These are phyloP conservation scores for Myodes glareolus DNA, from an alignment of 2,113 vertebrate species.

Conservation along the genomic window DNA sequence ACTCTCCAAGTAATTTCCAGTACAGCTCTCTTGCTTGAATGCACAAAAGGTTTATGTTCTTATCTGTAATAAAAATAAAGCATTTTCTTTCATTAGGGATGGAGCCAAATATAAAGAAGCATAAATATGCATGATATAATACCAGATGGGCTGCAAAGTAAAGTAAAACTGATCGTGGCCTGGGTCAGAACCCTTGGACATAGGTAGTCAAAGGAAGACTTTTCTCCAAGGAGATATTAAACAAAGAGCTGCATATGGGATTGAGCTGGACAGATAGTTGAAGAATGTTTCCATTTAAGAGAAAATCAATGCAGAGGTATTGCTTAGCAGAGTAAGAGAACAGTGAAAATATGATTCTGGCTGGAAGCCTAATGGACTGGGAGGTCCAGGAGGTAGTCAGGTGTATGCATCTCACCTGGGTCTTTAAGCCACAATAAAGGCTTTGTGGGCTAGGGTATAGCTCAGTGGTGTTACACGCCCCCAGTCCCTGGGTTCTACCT, in stretches of 20 bases:
- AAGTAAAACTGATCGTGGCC: not conserved
- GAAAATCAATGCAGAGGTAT: not conserved
- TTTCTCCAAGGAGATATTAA: conserved; percentile 12
- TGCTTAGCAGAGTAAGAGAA: not conserved
- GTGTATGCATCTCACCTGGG: not conserved
- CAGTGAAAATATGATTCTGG: not conserved
- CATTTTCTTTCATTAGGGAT: conserved; percentile 30
- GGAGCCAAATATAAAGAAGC: conserved; percentile 16
- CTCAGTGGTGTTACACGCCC: too few species aligned
- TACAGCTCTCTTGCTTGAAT: not conserved
- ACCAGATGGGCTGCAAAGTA: conserved; percentile 15
- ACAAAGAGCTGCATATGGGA: not conserved
- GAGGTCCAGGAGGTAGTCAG: not conserved
- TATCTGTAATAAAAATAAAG: conserved; percentile 50
- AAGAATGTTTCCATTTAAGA: not conserved
- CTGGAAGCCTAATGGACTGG: not conserved
- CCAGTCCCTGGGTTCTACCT: not conserved
- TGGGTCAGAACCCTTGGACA: not conserved
- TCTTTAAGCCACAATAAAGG: not conserved
- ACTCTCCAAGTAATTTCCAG: not conserved
- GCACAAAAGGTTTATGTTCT: not conserved
- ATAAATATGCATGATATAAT: not conserved
- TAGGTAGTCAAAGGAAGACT: not conserved
- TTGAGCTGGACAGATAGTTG: not conserved
- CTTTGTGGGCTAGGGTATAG: not conserved